Conservation (phyloP, 2,113 vertebrate species). For the Hippocampus barbouri region DNA sequence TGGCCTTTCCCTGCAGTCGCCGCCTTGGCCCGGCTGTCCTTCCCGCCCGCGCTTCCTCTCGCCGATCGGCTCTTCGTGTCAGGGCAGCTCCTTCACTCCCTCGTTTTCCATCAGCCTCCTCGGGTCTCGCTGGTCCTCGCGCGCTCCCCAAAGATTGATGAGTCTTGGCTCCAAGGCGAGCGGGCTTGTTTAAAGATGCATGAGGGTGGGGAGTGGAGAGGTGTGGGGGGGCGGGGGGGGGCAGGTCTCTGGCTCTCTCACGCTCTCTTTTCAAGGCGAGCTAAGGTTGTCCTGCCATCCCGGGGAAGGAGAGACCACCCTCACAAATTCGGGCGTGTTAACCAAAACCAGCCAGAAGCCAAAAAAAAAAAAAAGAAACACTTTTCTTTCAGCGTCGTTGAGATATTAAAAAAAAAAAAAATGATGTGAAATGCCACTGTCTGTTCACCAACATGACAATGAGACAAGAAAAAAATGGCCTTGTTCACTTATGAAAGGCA, state of each 20-base stretch:
- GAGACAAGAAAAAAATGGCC: too few relatives aligned
- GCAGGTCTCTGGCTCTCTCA: conserved; percentile 40
- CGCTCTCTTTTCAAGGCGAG: conserved; percentile 16
- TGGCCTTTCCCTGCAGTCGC: conserved; percentile 54
- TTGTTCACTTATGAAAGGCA: too few relatives aligned
- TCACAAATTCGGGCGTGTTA: too few relatives aligned
- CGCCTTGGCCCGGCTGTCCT: neutral
- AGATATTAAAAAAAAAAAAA: too few relatives aligned
- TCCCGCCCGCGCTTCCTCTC: neutral
- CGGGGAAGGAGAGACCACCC: too few relatives aligned
- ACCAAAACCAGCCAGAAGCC: too few relatives aligned
- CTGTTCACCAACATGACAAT: too few relatives aligned
- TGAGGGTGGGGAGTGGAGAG: conserved; percentile 67
- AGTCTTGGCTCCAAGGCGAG: conserved; percentile 61
- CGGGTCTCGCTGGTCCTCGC: conserved; percentile 40
- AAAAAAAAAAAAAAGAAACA: too few relatives aligned
- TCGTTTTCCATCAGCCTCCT: conserved; percentile 50
- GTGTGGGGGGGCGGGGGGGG: too few relatives aligned
- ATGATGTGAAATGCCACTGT: too few relatives aligned
- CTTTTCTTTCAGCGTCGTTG: too few relatives aligned
- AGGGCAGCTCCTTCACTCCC: conserved; percentile 43
- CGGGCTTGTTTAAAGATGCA: conserved; percentile 75
- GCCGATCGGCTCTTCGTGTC: conserved; percentile 24
- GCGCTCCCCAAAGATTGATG: conserved; percentile 74
- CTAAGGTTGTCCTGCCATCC: too few relatives aligned